These are phyloP conservation scores for Megaceryle alcyon DNA, from an alignment of 2,797 vertebrate species.

Conservation along the genomic window DNA sequence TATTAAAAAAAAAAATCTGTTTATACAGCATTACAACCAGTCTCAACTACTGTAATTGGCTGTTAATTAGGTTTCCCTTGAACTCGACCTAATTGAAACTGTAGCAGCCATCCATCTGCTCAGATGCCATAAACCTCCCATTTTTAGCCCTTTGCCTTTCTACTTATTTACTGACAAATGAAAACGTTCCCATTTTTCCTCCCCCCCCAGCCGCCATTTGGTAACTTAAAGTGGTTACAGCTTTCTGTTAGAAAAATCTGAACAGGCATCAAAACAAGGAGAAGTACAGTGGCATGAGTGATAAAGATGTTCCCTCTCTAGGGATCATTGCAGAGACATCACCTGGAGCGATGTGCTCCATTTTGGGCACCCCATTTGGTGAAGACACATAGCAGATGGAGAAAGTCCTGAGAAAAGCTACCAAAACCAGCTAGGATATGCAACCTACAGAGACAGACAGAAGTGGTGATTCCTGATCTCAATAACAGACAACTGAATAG, in stretches of 20 bases:
- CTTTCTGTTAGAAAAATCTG: neutral
- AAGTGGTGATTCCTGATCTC: neutral
- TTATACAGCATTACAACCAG: neutral
- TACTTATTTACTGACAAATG: neutral
- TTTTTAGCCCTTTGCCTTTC: neutral
- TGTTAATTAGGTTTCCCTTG: constrained; percentile 34
- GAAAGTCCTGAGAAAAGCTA: neutral
- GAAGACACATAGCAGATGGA: fast-evolving
- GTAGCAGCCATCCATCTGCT: neutral
- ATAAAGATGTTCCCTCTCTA: neutral
- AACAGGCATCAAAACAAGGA: neutral
- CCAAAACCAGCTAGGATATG: neutral
- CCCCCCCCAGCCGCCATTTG: neutral
- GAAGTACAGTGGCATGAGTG: neutral
- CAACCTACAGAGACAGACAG: neutral
- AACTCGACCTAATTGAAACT: neutral
- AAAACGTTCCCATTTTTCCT: fast-evolving
- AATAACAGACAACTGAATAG: neutral
- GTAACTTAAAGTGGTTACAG: neutral
- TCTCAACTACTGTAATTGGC: neutral
- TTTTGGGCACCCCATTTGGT: neutral
- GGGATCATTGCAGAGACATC: neutral
- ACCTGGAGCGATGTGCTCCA: neutral
- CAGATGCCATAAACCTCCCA: fast-evolving
- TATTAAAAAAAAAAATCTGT: neutral